These are phyloP conservation scores for Pelvicachromis taeniatus DNA, from an alignment of 2,113 vertebrate species.

Conservation along the genomic window DNA sequence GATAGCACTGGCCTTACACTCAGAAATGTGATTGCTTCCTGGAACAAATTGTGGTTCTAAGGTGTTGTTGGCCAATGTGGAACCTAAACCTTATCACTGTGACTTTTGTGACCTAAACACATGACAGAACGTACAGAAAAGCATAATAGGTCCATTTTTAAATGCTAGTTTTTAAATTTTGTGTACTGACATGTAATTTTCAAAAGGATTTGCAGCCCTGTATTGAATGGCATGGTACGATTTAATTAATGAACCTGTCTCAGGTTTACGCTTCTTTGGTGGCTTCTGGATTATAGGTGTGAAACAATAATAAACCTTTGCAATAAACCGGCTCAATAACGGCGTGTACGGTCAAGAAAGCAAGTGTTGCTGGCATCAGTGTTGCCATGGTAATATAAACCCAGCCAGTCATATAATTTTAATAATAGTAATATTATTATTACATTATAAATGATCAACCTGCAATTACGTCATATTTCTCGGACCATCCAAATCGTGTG, in stretches of 20 bases:
- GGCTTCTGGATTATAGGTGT: not conserved
- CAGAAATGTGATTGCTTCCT: not conserved
- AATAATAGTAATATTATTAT: not conserved
- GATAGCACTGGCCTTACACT: not conserved
- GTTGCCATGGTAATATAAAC: constrained; percentile 10
- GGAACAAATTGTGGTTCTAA: not conserved
- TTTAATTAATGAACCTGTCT: not conserved
- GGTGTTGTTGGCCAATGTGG: not conserved
- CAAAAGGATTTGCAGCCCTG: not conserved
- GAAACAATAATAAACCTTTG: not conserved
- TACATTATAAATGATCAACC: not conserved
- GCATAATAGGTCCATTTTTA: not conserved
- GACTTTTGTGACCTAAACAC: not conserved
- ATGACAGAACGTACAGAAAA: not conserved
- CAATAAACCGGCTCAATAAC: not conserved
- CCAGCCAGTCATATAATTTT: not conserved
- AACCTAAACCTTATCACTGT: not conserved
- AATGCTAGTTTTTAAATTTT: not conserved
- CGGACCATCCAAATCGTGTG: not conserved
- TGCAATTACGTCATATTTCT: not conserved
- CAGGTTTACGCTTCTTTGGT: not conserved
- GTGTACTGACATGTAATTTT: not conserved
- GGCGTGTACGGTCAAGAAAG: not conserved
- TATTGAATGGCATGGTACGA: not conserved
- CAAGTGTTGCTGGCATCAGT: not conserved